These are phyloP conservation scores for Petrocephalus zakoni DNA, from an alignment of 2,113 vertebrate species.

Conservation along the genomic window DNA sequence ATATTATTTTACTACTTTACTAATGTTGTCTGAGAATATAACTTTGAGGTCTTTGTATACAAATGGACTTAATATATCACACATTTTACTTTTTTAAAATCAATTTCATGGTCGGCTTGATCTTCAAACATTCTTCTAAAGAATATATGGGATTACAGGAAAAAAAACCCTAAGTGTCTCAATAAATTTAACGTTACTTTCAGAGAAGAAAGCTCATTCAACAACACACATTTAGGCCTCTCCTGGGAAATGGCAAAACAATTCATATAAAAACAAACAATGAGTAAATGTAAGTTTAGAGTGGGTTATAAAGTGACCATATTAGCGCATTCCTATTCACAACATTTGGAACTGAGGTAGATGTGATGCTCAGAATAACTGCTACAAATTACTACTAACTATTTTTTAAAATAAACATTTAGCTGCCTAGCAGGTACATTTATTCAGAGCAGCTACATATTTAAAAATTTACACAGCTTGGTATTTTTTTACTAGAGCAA, in stretches of 20 bases:
- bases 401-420: neutral
- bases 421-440: no score
- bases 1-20: conserved; percentile 1
- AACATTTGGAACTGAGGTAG: neutral
- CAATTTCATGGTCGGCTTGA: neutral
- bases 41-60: neutral
- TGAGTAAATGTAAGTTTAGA: neutral
- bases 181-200: conserved; percentile 4
- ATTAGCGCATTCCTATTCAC: neutral
- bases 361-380: neutral
- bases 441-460: neutral
- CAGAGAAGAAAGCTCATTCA: neutral
- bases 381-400: neutral
- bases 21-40: neutral
- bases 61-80: neutral
- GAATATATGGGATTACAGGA: neutral
- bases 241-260: neutral
- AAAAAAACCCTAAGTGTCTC: neutral
- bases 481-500: neutral
- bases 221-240: neutral
- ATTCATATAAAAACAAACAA: neutral
- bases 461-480: neutral
- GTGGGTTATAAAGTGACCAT: neutral
- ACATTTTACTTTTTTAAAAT: conserved; percentile 9
- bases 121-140: conserved; percentile 15